Conservation (phyloP, 1,140 invertebrate species). For the Myzus persicae region DNA sequence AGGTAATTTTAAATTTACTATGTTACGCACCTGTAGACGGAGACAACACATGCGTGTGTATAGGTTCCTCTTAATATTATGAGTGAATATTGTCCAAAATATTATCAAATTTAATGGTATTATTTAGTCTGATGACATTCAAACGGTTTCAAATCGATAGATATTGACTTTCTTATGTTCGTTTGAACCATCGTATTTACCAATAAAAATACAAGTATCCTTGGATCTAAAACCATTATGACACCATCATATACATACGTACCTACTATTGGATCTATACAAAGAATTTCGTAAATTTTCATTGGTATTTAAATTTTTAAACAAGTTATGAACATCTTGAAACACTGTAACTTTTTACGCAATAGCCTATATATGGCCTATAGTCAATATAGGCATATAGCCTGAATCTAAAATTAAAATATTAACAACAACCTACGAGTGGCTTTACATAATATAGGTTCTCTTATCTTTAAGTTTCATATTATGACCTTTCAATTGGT, state of each 20-base stretch:
- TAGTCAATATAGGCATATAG: no score
- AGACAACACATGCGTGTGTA: no score
- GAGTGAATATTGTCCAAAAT: no score
- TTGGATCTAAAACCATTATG: neutral
- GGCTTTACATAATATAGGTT: neutral
- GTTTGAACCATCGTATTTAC: neutral
- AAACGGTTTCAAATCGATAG: no score
- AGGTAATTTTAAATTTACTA: no score
- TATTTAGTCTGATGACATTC: neutral
- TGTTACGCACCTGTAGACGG: no score
- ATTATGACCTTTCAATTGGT: neutral
- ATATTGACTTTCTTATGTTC: neutral
- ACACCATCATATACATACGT: neutral
- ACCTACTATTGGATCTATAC: no score
- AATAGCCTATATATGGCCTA: no score
- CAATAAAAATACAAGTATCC: neutral
- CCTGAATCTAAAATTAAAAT: no score
- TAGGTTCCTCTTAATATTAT: no score
- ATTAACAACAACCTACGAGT: neutral
- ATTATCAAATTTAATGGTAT: neutral
- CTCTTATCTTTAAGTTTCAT: neutral
- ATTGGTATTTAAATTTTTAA: neutral
- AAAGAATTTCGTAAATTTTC: neutral
- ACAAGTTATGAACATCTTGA: neutral
- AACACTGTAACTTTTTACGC: neutral